Base-by-base conservation (phyloP, 2,113 vertebrate species). In the Bucco capensis region DNA sequence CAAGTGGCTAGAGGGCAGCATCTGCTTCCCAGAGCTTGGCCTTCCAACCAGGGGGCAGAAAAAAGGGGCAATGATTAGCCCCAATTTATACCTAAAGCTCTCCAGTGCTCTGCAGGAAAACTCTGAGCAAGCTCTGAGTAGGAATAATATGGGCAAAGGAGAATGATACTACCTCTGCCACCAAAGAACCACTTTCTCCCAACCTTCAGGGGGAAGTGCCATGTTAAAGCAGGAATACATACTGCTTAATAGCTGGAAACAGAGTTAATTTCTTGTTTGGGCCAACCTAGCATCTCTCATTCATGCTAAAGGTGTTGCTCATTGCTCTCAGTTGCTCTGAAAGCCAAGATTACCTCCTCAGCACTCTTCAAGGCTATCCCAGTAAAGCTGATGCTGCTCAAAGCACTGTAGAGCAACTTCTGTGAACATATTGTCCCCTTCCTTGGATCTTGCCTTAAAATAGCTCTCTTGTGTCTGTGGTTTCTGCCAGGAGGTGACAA, bases 371-470 rank as follows among this genome's bases (percentile, higher is more conserved):
- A n/a, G n/a, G n/a, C n/a, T n/a, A n/a, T n/a, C n/a, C n/a, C n/a
- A n/a, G n/a, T n/a, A n/a, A n/a, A n/a, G n/a, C n/a, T n/a, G n/a
- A n/a, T n/a, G n/a, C n/a, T n/a, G n/a, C n/a, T n/a, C n/a, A n/a
- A n/a, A n/a, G n/a, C n/a, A n/a, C n/a, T n/a, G n/a, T n/a, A n/a
- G n/a, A n/a, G n/a, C n/a, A n/a, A n/a, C n/a, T n/a, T n/a, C n/a
- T n/a, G n/a, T n/a, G n/a, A n/a, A n/a, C n/a, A n/a, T n/a, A n/a
- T 76, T 38, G 5, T 19, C 7, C 22, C 1, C 4, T 5, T 14
- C n/a, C n/a, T 61, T 42, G 44, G 19, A 25, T 67, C 10, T 27
- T 51, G 15, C n/a, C 27, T 77, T 66, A 60, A 81, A 83, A 51
- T 42, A 62, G 8, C 19, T 16, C 12, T 54, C 28, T n/a, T 22